Base-by-base conservation (phyloP, 1,140 invertebrate species). In the Eubasilissa regina region DNA sequence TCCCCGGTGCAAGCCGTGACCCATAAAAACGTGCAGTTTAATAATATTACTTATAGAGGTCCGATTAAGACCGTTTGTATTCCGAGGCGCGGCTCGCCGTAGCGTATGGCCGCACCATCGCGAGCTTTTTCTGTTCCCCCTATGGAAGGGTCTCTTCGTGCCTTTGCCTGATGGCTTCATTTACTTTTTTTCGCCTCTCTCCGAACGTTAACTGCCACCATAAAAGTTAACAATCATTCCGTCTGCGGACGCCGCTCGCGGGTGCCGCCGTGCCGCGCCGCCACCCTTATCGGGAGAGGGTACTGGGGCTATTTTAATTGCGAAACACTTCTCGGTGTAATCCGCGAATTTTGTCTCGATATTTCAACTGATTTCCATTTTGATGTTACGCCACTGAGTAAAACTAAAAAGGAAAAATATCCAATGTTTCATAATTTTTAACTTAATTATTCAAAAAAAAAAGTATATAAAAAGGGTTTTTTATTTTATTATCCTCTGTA, bases 181-280 rank as follows among this genome's bases (percentile, higher is more conserved):
- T 51, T 70, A 15, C 44, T 51, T 70, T 70, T 70, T 70, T 17
- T 70, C 43, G n/a, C 8, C n/a, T 19, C 44, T 19, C 45, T 12
- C 12, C 45, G 45, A 51, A n/a, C 60, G 13, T n/a, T 25, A 64
- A 64, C 6, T 64, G 60, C 13, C 6, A 3, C 47, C 66, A 10
- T 62, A 35, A 70, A 48, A 48, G 66, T 70, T 21, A 48, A 48
- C 66, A 48, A 70, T 70, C 66, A 44, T n/a, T 64, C 60, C 60
- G 25, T 12, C 25, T 35, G 25, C 21, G 17, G 55, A 21, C n/a
- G n/a, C n/a, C n/a, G n/a, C n/a, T n/a, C n/a, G n/a, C n/a, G n/a
- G n/a, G n/a, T n/a, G n/a, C n/a, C n/a, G n/a, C n/a, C n/a, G n/a
- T n/a, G n/a, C n/a, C n/a, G n/a, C n/a, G n/a, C 55, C 55, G 55